phyloP scores from a whole-genome alignment of 2,113 vertebrate genomes.

The Pseudorectes ferrugineus region DNA sequence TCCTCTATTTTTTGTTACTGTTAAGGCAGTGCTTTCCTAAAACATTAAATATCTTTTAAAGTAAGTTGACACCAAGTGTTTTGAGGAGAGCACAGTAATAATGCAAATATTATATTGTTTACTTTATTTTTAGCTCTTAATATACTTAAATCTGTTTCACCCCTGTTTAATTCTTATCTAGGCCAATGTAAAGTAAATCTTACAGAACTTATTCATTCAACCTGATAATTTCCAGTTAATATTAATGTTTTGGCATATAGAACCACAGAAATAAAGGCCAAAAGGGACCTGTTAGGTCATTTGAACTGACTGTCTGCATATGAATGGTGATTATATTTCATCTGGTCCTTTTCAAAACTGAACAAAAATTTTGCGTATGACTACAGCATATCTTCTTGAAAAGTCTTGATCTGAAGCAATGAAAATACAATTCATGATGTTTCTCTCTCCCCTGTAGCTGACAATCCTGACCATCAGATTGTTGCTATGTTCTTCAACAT shows the following conservation, averaged over 20 bases:
- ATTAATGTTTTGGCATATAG: neutral
- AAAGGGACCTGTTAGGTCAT: neutral
- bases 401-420: neutral
- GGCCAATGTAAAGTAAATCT: neutral
- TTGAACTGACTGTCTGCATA: neutral
- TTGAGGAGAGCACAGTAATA: neutral
- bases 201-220: neutral
- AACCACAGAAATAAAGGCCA: neutral
- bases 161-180: neutral
- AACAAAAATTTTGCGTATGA: neutral
- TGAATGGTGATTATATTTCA: neutral
- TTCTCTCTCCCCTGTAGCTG: neutral
- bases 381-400: neutral
- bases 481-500: neutral
- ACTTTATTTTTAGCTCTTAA: neutral
- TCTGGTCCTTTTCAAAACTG: neutral
- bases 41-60: neutral
- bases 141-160: neutral
- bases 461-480: neutral
- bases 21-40: neutral
- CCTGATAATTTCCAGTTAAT: neutral
- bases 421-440: neutral
- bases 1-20: neutral
- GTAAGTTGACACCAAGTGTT: neutral
- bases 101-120: neutral